A percentile compares a stretch with the other conserved stretches of the same genome.
Evolutionary conservation across 2,113 vertebrate species (phyloP).

Genomic region (Alectura lathami): DNA sequence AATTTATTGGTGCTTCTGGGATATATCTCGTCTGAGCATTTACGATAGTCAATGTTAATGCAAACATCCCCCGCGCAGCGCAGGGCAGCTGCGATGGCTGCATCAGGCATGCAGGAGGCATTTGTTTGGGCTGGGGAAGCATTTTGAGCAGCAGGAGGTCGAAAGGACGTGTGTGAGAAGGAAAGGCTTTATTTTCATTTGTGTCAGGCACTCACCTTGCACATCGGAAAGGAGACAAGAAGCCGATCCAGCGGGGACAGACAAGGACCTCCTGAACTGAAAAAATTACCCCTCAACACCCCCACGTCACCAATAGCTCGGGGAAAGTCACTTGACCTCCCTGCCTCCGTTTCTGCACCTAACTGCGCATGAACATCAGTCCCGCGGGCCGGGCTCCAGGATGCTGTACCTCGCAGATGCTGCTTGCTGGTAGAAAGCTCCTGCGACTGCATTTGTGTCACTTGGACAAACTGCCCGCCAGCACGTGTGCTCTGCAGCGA

Average conservation of each 20-base stretch:
- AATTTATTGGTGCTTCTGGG: conserved; percentile 28
- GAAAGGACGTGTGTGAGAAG: neutral
- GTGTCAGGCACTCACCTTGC: neutral
- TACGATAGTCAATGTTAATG: neutral
- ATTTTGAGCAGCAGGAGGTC: neutral
- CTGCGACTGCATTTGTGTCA: neutral
- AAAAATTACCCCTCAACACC: neutral
- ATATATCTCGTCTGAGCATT: neutral
- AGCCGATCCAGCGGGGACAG: neutral
- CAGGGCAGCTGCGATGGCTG: neutral
- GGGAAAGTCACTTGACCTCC: conserved; percentile 42
- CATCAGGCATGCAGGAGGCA: neutral
- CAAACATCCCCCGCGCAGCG: neutral
- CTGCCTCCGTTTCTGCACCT: neutral
- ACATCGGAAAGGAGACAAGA: neutral
- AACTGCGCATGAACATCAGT: neutral
- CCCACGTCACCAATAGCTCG: fast-evolving
- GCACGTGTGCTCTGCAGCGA: neutral
- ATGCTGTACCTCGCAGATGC: neutral
- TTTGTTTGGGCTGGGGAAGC: neutral
- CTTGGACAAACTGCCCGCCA: neutral
- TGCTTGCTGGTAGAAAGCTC: neutral
- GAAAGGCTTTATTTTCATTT: neutral
- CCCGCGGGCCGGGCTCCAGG: conserved; percentile 3
- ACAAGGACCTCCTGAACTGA: neutral